phyloP scores from a whole-genome alignment of 2,888 invertebrate species.

The Drosophila meridionalis region DNA sequence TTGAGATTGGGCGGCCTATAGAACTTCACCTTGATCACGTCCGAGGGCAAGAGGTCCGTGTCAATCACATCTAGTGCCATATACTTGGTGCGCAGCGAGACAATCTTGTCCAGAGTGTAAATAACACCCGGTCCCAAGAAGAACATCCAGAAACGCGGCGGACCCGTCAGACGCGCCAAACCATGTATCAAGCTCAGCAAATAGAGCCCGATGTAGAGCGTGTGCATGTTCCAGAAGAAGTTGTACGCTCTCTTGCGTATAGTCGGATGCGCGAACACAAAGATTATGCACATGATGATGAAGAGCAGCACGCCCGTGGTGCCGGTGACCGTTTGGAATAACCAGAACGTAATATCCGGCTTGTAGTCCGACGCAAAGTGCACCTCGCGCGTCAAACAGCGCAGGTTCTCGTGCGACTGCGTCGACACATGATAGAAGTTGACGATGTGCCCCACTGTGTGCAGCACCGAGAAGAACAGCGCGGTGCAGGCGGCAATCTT shows the following conservation, averaged over 20 bases:
- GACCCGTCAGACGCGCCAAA: slow-evolving; percentile 94
- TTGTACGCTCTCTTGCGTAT: slow-evolving; percentile 97
- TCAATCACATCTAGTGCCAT: slow-evolving; percentile 96
- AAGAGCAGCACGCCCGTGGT: slow-evolving; percentile 94
- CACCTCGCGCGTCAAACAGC: slow-evolving; percentile 96
- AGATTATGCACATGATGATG: slow-evolving; percentile 96
- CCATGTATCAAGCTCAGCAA: slow-evolving; percentile 95
- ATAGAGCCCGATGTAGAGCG: slow-evolving; percentile 94
- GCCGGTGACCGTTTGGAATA: slow-evolving; percentile 97
- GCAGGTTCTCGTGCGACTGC: slow-evolving; percentile 95
- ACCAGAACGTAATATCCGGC: slow-evolving; percentile 97
- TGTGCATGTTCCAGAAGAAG: slow-evolving; percentile 97
- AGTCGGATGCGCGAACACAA: slow-evolving; percentile 97
- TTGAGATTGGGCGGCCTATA: slow-evolving; percentile 97
- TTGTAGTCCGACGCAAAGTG: slow-evolving; percentile 97
- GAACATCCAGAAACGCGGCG: slow-evolving; percentile 97
- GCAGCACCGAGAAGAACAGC: slow-evolving; percentile 95
- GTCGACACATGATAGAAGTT: slow-evolving; percentile 99
- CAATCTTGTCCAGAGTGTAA: slow-evolving; percentile 96
- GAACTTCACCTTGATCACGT: slow-evolving; percentile 97
- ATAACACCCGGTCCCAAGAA: slow-evolving; percentile 96
- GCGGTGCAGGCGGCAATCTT: slow-evolving; percentile 98
- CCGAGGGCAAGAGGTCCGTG: slow-evolving; percentile 96
- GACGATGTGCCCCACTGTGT: slow-evolving; percentile 97
- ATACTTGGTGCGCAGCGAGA: slow-evolving; percentile 95